These are phyloP conservation scores for Rhamnusium bicolor DNA, from an alignment of 2,888 invertebrate species.

Conservation along the genomic window DNA sequence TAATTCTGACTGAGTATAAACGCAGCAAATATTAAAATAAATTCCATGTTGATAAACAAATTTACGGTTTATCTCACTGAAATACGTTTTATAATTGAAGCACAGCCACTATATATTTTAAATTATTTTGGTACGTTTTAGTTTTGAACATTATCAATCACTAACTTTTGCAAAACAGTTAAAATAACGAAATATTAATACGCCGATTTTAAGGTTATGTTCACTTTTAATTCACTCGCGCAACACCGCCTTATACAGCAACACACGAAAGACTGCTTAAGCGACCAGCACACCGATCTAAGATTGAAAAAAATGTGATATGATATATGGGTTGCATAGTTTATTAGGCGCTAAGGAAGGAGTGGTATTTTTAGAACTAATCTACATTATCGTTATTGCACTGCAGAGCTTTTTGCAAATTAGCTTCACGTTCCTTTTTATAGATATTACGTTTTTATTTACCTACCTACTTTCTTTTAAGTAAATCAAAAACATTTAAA, in stretches of 20 bases:
- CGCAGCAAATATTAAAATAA: slow-evolving; percentile 39
- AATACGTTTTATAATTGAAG: slow-evolving; percentile 36
- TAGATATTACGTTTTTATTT: slow-evolving; percentile 2
- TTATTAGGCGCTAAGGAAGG: slow-evolving; percentile 41
- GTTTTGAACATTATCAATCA: slow-evolving; percentile 45
- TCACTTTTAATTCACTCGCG: slow-evolving; percentile 37
- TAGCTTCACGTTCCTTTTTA: slow-evolving; percentile 36
- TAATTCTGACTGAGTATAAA: slow-evolving; percentile 40
- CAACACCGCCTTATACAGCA: slow-evolving; percentile 37
- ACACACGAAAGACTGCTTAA: slow-evolving; percentile 38
- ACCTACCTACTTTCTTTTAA: background rate
- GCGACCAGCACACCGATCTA: slow-evolving; percentile 41
- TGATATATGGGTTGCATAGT: slow-evolving; percentile 50
- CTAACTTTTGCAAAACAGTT: slow-evolving; percentile 15
- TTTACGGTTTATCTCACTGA: slow-evolving; percentile 33
- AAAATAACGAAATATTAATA: slow-evolving; percentile 36
- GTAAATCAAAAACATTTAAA: background rate
- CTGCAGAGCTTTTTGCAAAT: slow-evolving; percentile 50
- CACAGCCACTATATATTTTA: slow-evolving; percentile 31
- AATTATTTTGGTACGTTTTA: slow-evolving; percentile 25
- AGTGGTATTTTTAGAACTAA: slow-evolving; percentile 44
- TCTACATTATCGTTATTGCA: slow-evolving; percentile 42
- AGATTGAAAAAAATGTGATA: slow-evolving; percentile 41
- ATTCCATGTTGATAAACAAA: slow-evolving; percentile 41
- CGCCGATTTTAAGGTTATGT: slow-evolving; percentile 48